Base-by-base conservation (phyloP, 1,140 invertebrate species). In the Papilio aristodemus region DNA sequence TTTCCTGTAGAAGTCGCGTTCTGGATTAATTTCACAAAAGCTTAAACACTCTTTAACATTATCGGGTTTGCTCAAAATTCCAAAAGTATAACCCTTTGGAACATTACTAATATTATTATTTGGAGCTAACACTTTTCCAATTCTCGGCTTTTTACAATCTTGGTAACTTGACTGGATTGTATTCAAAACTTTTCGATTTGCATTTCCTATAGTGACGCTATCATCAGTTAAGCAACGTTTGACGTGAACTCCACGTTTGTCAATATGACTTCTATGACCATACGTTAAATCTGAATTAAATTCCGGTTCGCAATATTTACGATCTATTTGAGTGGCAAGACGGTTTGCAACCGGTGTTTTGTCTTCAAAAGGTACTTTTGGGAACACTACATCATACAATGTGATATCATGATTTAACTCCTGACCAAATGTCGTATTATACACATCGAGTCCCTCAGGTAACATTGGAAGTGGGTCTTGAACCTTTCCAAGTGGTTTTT, bases 391-490 rank as follows among this genome's bases (percentile, higher is more conserved):
- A 63, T 86, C 85, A 70, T 90, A 87, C 11, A 85, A 71, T 19
- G 73, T 76, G 62, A 86, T 89, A 72, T 86, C 73, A 79, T 68
- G 77, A 57, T 67, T 63, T 1, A 80, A 83, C 72, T 84, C 78
- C 69, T 79, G 89, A 22, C 93, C 93, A 81, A 92, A 93, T 10
- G 91, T 92, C 1, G 86, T 90, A 14, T 72, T 71, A 60, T 76
- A 43, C 9, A 72, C 72, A 75, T 93, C 87, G 75, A 93, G 87
- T 58, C 90, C 92, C 69, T 84, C 81, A 11, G 93, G 92, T 43
- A 93, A 73, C 79, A 91, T 91, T 32, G 91, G 90, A 19, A 86
- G 81, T 14, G 85, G 79, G 82, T 93, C 92, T 66, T 76, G 76
- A 1, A 75, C 60, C 74, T 81, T 79, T 8, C 92, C 93, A 17